Base-by-base conservation (phyloP, 2,113 vertebrate species). In the Oenanthe melanoleuca region DNA sequence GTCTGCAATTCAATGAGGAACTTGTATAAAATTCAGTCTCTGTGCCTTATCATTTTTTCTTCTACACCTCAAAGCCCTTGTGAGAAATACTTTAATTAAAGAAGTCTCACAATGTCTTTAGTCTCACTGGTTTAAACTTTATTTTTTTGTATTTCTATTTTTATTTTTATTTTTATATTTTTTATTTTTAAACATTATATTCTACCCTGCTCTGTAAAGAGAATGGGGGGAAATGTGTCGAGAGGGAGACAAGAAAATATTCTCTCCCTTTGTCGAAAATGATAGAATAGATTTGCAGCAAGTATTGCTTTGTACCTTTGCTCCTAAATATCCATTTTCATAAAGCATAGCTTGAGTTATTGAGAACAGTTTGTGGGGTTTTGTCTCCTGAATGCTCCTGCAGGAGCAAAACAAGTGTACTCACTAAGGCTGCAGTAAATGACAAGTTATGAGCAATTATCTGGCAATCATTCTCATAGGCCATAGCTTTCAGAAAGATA, bases 1-100 rank as follows among this genome's bases (percentile, higher is more conserved):
- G 93, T 82, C 92, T 96, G 92, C 67, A 92, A 86, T 95, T 97
- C 96, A 95, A 77, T 94, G 79, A 95, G 94, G 57, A 91, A 80
- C 49, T 89, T 94, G 77, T 47, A 96, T 92, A 92, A 94, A 94
- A 96, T 97, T 95, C 94, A 97, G 83, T 96, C 86, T 67, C 42
- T 40, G 4, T 45, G 42, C 57, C 57, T 96, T 75, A 25, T 56
- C 93, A 67, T 82, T 92, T 93, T 95, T 96, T 56, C 82, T 96
- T 29, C 44, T 80, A n/a, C 75, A 94, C 86, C 89, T 94, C 77
- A 71, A 87, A 55, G 26, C 44, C 69, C 91, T 93, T 80, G 9
- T 19, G 86, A 94, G 95, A 88, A 70, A 45, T 63, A 25, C 31
- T 97, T 97, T 97, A 97, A 97, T 97, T 97, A 97, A 97, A 92